Evolutionary conservation across 2,113 vertebrate species (phyloP).

Genomic region (Nettapus auritus): DNA sequence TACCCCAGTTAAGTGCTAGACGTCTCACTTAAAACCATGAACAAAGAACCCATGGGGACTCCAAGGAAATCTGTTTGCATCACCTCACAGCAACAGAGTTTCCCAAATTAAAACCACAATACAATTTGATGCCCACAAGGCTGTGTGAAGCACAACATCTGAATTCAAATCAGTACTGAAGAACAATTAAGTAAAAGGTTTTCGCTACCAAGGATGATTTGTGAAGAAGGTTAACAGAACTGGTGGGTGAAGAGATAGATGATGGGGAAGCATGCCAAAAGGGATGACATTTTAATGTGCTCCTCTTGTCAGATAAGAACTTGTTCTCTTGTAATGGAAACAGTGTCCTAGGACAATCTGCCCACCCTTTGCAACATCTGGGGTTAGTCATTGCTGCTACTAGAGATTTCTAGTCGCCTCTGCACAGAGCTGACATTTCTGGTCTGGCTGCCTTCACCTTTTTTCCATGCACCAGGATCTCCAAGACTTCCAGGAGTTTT

Average conservation of each 20-base stretch:
- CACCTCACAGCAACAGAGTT: background rate
- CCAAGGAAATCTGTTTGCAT: conserved; percentile 19
- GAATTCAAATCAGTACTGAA: conserved; percentile 24
- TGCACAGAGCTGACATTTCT: conserved; percentile 83
- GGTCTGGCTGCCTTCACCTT: conserved; percentile 70
- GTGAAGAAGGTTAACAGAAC: conserved; percentile 29
- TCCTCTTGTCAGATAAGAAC: background rate
- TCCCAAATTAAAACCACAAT: conserved; percentile 37
- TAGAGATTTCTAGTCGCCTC: conserved; percentile 88
- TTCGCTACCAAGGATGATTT: conserved; percentile 9
- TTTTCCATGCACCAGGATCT: conserved; percentile 65
- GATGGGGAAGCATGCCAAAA: background rate
- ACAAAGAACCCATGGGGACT: conserved; percentile 31
- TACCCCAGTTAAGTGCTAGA: conserved; percentile 77
- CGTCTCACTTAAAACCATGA: conserved; percentile 11
- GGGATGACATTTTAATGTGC: background rate
- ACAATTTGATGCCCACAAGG: background rate
- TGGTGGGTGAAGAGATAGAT: background rate
- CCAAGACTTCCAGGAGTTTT: conserved; percentile 87
- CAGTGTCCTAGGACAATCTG: background rate
- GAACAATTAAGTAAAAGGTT: conserved; percentile 9
- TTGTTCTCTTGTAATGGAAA: background rate
- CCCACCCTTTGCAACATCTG: background rate
- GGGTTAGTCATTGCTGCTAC: conserved; percentile 64
- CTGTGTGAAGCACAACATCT: background rate